Percentiles rank a stretch among this genome's conserved stretches.
These are phyloP conservation scores for Pristionchus pacificus DNA, from an alignment of 1,140 invertebrate genomes.

Conservation along the genomic window DNA sequence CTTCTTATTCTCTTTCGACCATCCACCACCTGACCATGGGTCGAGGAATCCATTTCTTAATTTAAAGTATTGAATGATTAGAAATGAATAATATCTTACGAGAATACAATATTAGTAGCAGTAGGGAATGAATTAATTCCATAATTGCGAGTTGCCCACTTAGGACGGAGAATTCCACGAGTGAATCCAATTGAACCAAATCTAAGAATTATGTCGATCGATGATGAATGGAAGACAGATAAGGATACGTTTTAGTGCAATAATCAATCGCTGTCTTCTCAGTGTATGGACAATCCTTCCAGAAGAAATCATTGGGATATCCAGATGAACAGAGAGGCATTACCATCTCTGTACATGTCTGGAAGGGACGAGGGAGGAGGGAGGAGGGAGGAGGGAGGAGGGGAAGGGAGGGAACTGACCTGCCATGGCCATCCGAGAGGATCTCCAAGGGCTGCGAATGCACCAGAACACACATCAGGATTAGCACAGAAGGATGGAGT, in stretches of 20 bases:
- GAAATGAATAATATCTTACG: constrained; percentile 28
- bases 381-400: not conserved
- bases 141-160: constrained; percentile 62
- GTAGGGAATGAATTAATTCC: constrained; percentile 73
- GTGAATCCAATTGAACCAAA: constrained; percentile 36
- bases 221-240: constrained; percentile 2
- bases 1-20: constrained; percentile 32
- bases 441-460: constrained; percentile 62
- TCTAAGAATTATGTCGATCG: not conserved
- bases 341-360: constrained; percentile 85
- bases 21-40: constrained; percentile 81
- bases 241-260: not conserved
- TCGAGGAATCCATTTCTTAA: constrained; percentile 81
- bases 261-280: not conserved
- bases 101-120: constrained; percentile 64
- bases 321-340: constrained; percentile 83
- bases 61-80: not conserved
- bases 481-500: constrained; percentile 1
- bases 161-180: constrained; percentile 65
- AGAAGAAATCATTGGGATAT: constrained; percentile 46
- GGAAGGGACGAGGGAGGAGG: too few species aligned
- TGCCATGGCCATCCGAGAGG: constrained; percentile 74
- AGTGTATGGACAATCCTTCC: constrained; percentile 21
- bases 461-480: constrained; percentile 50
- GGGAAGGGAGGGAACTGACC: constrained; percentile 56